Evolutionary conservation across 2,888 invertebrate genomes (phyloP).

Genomic region (Drosophila pegasa): DNA sequence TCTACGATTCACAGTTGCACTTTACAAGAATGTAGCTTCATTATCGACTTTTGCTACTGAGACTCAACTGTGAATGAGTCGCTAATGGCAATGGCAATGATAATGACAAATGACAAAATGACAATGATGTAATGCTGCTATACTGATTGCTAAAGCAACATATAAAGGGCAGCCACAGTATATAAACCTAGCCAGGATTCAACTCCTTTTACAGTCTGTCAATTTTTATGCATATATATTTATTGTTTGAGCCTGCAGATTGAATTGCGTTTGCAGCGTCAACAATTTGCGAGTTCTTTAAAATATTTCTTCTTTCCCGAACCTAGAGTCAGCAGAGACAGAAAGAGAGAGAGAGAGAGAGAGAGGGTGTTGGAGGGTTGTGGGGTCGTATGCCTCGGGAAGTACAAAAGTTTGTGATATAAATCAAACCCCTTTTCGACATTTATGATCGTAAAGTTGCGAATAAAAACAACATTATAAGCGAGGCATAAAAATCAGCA

Average conservation of each 20-base stretch:
- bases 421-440: constrained; percentile 85
- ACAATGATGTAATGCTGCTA: too few species aligned
- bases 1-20: too few species aligned
- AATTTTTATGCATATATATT: neutral
- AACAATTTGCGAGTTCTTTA: constrained; percentile 22
- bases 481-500: constrained; percentile 64
- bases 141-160: too few species aligned
- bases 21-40: too few species aligned
- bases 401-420: constrained; percentile 80
- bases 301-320: neutral
- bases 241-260: neutral
- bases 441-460: constrained; percentile 85
- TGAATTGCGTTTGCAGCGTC: constrained; percentile 14
- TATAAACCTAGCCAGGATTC: too few species aligned
- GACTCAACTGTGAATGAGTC: too few species aligned
- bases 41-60: too few species aligned
- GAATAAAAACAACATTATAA: constrained; percentile 79
- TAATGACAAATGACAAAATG: too few species aligned
- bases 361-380: neutral
- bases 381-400: neutral
- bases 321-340: constrained; percentile 11
- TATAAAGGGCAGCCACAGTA: too few species aligned
- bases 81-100: too few species aligned
- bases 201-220: neutral
- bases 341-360: neutral